These are phyloP conservation scores for Peromyscus leucopus DNA, from an alignment of 2,113 vertebrate genomes.

Conservation along the genomic window DNA sequence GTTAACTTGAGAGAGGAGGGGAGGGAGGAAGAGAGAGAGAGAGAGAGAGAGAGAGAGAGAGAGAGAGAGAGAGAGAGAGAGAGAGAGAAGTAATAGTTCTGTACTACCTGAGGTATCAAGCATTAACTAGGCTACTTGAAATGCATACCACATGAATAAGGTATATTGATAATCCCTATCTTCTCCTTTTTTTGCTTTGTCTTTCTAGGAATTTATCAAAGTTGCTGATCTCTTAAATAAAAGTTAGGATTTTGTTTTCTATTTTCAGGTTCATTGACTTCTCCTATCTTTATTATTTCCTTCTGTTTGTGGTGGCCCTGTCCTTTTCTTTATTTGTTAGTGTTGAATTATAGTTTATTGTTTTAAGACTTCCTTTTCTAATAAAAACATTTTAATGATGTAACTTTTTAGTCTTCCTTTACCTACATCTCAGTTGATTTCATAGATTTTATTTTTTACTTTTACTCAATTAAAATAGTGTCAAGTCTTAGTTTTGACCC, in stretches of 20 bases:
- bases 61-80: not conserved
- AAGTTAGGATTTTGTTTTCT: not conserved
- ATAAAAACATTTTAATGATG: not conserved
- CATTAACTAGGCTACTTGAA: not conserved
- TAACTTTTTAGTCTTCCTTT: not conserved
- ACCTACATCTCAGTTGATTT: not conserved
- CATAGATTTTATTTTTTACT: not conserved
- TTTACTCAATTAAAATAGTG: not conserved
- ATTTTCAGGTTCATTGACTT: not conserved
- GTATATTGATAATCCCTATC: not conserved
- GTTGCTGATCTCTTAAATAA: not conserved
- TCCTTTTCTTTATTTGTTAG: slow-evolving; percentile 18
- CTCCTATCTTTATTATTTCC: not conserved
- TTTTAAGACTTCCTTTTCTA: not conserved
- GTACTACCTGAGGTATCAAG: not conserved
- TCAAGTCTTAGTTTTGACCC: not conserved
- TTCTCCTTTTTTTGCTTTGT: not conserved
- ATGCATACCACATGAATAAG: not conserved
- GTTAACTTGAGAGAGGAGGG: not conserved
- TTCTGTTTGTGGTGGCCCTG: not conserved
- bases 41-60: too few species aligned
- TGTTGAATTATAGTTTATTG: not conserved
- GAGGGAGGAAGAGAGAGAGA: not conserved
- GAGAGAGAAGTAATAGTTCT: not conserved
- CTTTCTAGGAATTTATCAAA: slow-evolving; percentile 4